Evolutionary conservation across 2,888 invertebrate genomes (phyloP).

Genomic region (Eupithecia inturbata): DNA sequence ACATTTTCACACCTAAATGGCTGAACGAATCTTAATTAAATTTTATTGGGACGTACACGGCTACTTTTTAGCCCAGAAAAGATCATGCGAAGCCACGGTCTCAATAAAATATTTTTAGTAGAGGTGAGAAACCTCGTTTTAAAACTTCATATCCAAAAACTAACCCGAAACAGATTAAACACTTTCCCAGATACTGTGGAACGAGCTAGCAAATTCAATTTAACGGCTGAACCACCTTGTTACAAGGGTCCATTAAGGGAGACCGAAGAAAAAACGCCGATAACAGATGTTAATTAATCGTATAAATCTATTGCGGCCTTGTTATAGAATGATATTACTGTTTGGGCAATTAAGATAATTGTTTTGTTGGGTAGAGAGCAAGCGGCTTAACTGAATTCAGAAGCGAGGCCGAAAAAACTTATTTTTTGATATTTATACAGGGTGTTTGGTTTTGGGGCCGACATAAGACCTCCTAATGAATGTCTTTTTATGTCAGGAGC

Average conservation of each 20-base stretch:
- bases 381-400: not conserved
- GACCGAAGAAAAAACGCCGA: conserved; percentile 73
- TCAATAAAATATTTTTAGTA: not conserved
- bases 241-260: conserved; percentile 69
- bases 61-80: not conserved
- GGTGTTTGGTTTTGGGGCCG: too few species aligned
- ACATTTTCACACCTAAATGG: not conserved
- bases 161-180: conserved; percentile 44
- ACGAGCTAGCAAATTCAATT: conserved; percentile 70
- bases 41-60: not conserved
- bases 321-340: conserved; percentile 46
- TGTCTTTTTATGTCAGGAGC: too few species aligned
- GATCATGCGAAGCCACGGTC: not conserved
- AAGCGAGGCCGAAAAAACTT: conserved; percentile 12
- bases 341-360: conserved; percentile 46
- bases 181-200: conserved; percentile 47
- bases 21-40: not conserved
- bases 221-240: conserved; percentile 65
- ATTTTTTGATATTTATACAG: too few species aligned
- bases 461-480: too few species aligned
- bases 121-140: not conserved
- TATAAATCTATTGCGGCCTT: conserved; percentile 64
- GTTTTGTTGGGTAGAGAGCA: conserved; percentile 32
- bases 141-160: conserved; percentile 22
- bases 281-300: conserved; percentile 80